Base-by-base conservation (phyloP, 2,888 invertebrate genomes). In the Dasysyrphus albostriatus region DNA sequence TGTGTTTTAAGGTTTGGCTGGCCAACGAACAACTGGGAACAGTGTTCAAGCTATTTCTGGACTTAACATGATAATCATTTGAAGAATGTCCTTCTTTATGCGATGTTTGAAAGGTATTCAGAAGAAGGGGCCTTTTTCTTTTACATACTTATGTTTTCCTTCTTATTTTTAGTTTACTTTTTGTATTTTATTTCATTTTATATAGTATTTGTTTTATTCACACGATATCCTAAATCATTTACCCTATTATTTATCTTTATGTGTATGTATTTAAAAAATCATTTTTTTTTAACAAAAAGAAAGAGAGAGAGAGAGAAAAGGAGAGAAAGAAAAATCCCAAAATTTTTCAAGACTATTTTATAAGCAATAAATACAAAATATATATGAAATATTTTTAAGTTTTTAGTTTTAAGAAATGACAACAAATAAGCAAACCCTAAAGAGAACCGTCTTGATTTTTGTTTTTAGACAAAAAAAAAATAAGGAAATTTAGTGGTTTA, bases 281-380 rank as follows among this genome's bases (percentile, higher is more conserved):
- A 54, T 54, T 54, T 54, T 24, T n/a, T n/a, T 24, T 65, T 14
- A 32, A 47, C 10, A 69, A 19, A 59, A 12, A 59, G 12, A 73
- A n/a, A 67, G 37, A 73, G 14, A 72, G 16, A 82, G 24, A 78
- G 49, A 61, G 16, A 44, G 9, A 24, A n/a, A 16, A 65, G 24
- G 3, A 24, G 32, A 32, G 32, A 7, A 32, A 32, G 32, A 32
- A 32, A 6, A 54, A 14, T 24, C 37, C 37, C 14, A 9, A 75
- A 54, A 61, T 47, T 42, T 2, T 54, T 61, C 24, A 39, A 76
- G 70, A 82, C 63, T 80, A 74, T 67, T 69, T 65, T 42, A 16
- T 76, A 81, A 81, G 81, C 75, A 81, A 81, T 81, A 54, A 70
- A 70, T 61, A 63, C 10, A 61, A 78, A 59, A 8, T 54, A 61